These are phyloP conservation scores for Mycetomoellerius zeteki DNA, from an alignment of 1,140 invertebrate species.

Conservation along the genomic window DNA sequence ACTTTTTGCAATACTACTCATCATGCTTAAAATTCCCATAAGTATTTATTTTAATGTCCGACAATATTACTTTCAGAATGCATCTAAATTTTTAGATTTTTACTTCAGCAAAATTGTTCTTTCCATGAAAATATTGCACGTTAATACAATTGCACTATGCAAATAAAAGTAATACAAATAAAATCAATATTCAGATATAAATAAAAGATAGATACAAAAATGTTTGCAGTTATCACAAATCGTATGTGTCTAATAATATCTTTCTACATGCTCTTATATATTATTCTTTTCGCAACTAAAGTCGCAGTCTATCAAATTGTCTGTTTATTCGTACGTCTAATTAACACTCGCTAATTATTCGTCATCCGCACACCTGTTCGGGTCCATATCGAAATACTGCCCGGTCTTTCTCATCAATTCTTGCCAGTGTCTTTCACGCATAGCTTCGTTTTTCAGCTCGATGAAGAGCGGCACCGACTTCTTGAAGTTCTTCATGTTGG, in stretches of 20 bases:
- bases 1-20: too few relatives aligned
- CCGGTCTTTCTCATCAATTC: conserved; percentile 95
- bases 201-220: conserved; percentile 21
- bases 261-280: background rate
- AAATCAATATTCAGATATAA: conserved; percentile 19
- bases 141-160: background rate
- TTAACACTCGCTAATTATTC: conserved; percentile 35
- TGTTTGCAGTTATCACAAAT: background rate
- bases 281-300: conserved; percentile 3
- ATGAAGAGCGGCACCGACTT: conserved; percentile 95
- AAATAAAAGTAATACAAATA: conserved; percentile 9
- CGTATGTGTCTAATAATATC: background rate
- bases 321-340: background rate
- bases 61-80: too few relatives aligned
- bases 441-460: conserved; percentile 96
- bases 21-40: too few relatives aligned
- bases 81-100: too few relatives aligned
- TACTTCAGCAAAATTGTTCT: too few relatives aligned
- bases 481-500: conserved; percentile 95
- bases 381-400: conserved; percentile 94
- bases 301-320: background rate
- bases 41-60: too few relatives aligned
- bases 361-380: conserved; percentile 87
- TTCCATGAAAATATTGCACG: background rate
- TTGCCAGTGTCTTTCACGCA: conserved; percentile 95